Evolutionary conservation across 1,140 invertebrate genomes (phyloP).

Genomic region (Andricus grossulariae): DNA sequence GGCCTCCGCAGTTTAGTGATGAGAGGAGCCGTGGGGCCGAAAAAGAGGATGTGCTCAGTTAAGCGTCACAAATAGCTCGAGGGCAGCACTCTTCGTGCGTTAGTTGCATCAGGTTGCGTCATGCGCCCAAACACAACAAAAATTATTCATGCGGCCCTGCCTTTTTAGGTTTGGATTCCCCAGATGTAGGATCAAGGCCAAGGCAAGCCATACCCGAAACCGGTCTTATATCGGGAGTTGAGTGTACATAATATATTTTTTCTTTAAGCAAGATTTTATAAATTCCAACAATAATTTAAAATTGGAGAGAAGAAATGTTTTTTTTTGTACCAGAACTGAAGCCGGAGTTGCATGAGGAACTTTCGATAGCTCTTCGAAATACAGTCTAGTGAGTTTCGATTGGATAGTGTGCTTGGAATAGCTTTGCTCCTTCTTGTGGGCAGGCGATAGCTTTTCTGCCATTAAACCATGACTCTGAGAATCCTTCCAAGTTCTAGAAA

Average conservation of each 20-base stretch:
- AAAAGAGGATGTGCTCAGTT: too few species aligned
- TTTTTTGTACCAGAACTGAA: conserved; percentile 69
- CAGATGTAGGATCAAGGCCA: too few species aligned
- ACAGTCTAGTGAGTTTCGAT: conserved; percentile 71
- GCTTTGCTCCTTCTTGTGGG: conserved; percentile 68
- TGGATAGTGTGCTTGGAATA: conserved; percentile 71
- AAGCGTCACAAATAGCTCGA: too few species aligned
- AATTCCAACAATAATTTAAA: background rate
- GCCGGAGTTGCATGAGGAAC: conserved; percentile 72
- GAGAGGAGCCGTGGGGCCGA: too few species aligned
- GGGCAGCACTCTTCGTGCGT: too few species aligned
- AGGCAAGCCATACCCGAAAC: too few species aligned
- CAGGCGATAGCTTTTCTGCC: conserved; percentile 58
- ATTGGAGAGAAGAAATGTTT: background rate
- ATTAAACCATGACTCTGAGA: conserved; percentile 56
- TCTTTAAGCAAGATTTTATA: conserved; percentile 33
- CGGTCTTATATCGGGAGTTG: too few species aligned
- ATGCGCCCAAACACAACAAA: too few species aligned
- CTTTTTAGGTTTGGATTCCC: too few species aligned
- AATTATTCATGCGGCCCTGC: too few species aligned
- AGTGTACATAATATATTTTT: background rate
- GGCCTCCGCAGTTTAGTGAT: too few species aligned
- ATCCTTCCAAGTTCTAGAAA: conserved; percentile 63
- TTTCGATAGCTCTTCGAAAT: conserved; percentile 72
- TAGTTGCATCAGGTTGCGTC: too few species aligned